Base-by-base conservation (phyloP, 2,888 invertebrate genomes). In the Eurytoma adleriae region DNA sequence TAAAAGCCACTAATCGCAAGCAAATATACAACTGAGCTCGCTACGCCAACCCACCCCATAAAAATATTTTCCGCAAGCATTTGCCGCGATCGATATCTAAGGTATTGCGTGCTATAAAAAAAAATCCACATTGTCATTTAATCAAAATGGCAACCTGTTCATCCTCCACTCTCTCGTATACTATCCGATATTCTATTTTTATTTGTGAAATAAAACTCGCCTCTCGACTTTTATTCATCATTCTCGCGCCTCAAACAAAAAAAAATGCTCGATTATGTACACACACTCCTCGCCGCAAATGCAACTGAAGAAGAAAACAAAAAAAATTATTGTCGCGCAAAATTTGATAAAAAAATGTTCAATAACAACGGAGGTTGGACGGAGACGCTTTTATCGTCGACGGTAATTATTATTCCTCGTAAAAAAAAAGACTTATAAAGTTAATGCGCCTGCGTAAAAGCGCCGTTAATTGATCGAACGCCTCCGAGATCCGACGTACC, bases 401-500 rank as follows among this genome's bases (percentile, higher is more conserved):
- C n/a, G 20, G 57, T 57, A 48, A 48, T 66, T n/a, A 20, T 50
- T 48, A 67, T 67, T 48, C 30, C 10, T 14, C 62, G 5, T 62
- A 57, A 64, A 40, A 48, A 40, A 48, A n/a, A n/a, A n/a, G n/a
- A n/a, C 27, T 27, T 40, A 27, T 30, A 56, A 69, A 69, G n/a
- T 56, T 57, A 69, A 69, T 20, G 69, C 69, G 56, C 56, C 69
- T 56, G 69, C 69, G 69, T 69, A 69, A 69, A 56, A 69, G 69
- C 56, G 7, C 18, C 56, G 40, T 69, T 69, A 69, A 69, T 69
- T 69, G 69, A 69, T 24, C 20, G 57, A 48, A 48, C 64, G 64
- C 64, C 64, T 64, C 48, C 48, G 40, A 64, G 64, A 64, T 64
- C 27, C 40, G 54, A 14, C 54, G 54, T n/a, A 16, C 18, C 16